Evolutionary conservation across 2,113 vertebrate species (phyloP).

Genomic region (Ictalurus punctatus): DNA sequence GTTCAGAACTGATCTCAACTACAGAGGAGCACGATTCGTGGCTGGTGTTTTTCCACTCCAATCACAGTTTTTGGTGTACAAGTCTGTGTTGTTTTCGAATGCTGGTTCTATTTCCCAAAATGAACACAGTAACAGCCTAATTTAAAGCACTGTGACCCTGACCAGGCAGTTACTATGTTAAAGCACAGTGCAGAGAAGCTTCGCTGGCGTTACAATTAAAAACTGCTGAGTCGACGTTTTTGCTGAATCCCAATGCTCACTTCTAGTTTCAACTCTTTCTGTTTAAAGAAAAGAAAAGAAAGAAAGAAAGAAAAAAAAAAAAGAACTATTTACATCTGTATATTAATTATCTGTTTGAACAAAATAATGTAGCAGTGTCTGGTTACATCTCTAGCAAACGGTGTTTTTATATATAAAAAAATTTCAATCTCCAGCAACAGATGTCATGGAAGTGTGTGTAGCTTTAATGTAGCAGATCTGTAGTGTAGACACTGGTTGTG

Average conservation of each 20-base stretch:
- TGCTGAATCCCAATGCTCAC: background rate
- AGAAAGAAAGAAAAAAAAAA: too few relatives aligned
- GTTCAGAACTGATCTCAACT: background rate
- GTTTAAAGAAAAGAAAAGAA: too few relatives aligned
- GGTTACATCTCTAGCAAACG: background rate
- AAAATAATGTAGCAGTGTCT: background rate
- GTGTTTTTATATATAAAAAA: background rate
- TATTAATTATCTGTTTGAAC: background rate
- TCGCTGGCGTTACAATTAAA: background rate
- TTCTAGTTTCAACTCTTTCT: background rate
- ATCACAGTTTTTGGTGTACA: background rate
- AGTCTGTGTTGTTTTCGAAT: background rate
- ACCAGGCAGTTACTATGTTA: background rate
- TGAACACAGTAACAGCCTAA: background rate
- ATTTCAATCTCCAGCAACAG: too few relatives aligned
- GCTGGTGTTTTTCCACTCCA: background rate
- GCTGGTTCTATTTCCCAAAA: too few relatives aligned
- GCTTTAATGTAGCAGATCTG: background rate
- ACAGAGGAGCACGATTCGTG: background rate
- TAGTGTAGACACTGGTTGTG: background rate
- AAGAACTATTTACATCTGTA: background rate
- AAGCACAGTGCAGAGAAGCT: background rate
- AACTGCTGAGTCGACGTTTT: background rate
- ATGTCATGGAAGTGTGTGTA: background rate
- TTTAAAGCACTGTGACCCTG: background rate